phyloP scores from a whole-genome alignment of 2,888 invertebrate genomes.

The Athetis lepigone region DNA sequence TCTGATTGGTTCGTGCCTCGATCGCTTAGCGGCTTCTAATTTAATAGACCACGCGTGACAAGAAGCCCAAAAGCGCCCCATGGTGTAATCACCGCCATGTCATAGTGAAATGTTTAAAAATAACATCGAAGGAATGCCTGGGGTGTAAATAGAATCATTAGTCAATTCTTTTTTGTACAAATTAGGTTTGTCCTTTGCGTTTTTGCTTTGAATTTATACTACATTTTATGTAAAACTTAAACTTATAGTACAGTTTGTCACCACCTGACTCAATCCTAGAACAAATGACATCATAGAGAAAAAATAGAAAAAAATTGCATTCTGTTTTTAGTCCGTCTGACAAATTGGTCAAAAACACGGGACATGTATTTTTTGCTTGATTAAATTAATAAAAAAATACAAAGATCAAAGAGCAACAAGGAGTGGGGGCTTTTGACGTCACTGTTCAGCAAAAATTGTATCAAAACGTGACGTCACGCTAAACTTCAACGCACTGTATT shows the following conservation, averaged over 20 bases:
- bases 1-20: constrained; percentile 73
- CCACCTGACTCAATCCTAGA: too few relatives aligned
- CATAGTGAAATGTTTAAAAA: constrained; percentile 53
- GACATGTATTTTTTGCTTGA: too few relatives aligned
- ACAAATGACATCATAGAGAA: too few relatives aligned
- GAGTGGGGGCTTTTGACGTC: too few relatives aligned
- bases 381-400: too few relatives aligned
- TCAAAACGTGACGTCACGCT: too few relatives aligned
- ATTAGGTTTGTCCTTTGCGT: neutral
- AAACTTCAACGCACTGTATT: too few relatives aligned
- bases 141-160: constrained; percentile 31
- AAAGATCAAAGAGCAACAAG: too few relatives aligned
- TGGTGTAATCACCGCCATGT: constrained; percentile 49
- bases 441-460: too few relatives aligned
- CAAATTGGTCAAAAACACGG: too few relatives aligned
- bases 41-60: constrained; percentile 69
- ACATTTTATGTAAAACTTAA: neutral
- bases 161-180: neutral
- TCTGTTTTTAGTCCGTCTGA: too few relatives aligned
- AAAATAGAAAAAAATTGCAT: too few relatives aligned
- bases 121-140: constrained; percentile 26
- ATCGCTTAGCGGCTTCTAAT: constrained; percentile 77
- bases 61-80: constrained; percentile 54
- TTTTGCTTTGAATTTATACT: neutral
- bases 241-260: neutral